Percentiles rank a stretch among this genome's conserved stretches.
These are phyloP conservation scores for Esox lucius DNA, from an alignment of 2,797 vertebrate species.

Conservation along the genomic window DNA sequence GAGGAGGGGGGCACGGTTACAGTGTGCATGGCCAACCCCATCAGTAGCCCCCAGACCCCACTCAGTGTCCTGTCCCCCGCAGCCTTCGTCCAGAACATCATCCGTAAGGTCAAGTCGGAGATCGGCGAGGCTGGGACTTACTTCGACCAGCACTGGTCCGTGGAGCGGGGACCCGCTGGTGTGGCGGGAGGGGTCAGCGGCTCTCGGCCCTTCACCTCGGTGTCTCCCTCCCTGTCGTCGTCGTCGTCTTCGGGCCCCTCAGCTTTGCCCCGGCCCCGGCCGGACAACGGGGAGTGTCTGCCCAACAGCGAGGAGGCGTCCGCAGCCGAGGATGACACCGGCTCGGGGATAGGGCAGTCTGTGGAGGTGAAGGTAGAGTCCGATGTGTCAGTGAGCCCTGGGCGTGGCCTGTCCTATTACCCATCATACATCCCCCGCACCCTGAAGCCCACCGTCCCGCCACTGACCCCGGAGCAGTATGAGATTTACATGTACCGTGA, in stretches of 20 bases:
- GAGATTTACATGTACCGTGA: conserved; percentile 99
- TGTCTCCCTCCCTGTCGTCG: conserved; percentile 92
- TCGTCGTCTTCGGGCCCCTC: conserved; percentile 85
- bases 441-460: conserved; percentile 93
- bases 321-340: conserved; percentile 73
- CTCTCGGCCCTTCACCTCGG: conserved; percentile 81
- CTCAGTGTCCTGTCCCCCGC: conserved; percentile 91
- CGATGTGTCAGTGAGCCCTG: conserved; percentile 59
- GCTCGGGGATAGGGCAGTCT: conserved; percentile 63
- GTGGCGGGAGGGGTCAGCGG: conserved; percentile 29
- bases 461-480: conserved; percentile 95
- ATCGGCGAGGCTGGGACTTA: conserved; percentile 92
- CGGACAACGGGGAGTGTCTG: conserved; percentile 74
- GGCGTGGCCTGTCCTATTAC: conserved; percentile 85
- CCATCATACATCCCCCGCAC: conserved; percentile 88
- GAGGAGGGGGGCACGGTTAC: conserved; percentile 78
- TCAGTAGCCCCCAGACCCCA: conserved; percentile 78
- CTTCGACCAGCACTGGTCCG: conserved; percentile 97
- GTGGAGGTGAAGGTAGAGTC: conserved; percentile 86
- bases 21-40: conserved; percentile 65
- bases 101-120: conserved; percentile 96
- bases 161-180: conserved; percentile 80
- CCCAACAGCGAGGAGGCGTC: conserved; percentile 82
- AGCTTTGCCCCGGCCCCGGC: conserved; percentile 78
- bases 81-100: conserved; percentile 96